Percentiles rank a stretch among this genome's conserved stretches.
Conservation (phyloP, 2,888 invertebrate genomes). For the Sicus ferrugineus region DNA sequence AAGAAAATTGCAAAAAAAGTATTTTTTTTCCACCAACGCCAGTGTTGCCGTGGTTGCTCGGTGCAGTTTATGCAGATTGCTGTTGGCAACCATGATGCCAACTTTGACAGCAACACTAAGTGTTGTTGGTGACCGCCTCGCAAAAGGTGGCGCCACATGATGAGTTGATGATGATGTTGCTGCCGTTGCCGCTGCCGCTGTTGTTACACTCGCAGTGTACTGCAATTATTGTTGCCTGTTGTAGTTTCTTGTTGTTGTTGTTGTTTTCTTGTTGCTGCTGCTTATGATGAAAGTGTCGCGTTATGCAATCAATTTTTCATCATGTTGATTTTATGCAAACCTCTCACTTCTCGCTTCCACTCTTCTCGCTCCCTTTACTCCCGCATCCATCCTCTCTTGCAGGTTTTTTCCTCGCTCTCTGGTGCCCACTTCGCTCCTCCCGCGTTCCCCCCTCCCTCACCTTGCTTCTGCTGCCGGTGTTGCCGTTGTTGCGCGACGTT, state of each 20-base stretch:
- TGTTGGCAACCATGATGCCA: conserved; percentile 31
- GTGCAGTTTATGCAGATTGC: conserved; percentile 12
- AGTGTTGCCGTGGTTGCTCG: neutral
- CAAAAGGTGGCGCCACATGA: conserved; percentile 44
- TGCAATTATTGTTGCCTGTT: conserved; percentile 7
- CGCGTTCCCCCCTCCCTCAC: neutral
- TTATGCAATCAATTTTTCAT: conserved; percentile 51
- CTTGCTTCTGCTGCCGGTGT: neutral
- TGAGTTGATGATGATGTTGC: conserved; percentile 35
- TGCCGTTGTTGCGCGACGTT: neutral
- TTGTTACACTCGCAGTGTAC: conserved; percentile 30
- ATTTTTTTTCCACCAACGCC: no score
- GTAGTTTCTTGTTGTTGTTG: conserved; percentile 26
- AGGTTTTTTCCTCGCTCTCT: neutral
- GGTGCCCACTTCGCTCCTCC: neutral
- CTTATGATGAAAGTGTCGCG: conserved; percentile 44
- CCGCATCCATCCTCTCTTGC: no score
- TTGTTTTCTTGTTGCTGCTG: no score
- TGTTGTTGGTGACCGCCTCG: conserved; percentile 33
- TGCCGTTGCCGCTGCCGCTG: conserved; percentile 30
- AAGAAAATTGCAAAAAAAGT: neutral
- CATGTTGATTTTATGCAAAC: conserved; percentile 28
- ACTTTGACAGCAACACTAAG: conserved; percentile 38
- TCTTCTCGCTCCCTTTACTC: neutral
- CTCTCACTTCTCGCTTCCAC: neutral